phyloP scores from a whole-genome alignment of 2,113 vertebrate genomes.

The Aleadryas rufinucha region DNA sequence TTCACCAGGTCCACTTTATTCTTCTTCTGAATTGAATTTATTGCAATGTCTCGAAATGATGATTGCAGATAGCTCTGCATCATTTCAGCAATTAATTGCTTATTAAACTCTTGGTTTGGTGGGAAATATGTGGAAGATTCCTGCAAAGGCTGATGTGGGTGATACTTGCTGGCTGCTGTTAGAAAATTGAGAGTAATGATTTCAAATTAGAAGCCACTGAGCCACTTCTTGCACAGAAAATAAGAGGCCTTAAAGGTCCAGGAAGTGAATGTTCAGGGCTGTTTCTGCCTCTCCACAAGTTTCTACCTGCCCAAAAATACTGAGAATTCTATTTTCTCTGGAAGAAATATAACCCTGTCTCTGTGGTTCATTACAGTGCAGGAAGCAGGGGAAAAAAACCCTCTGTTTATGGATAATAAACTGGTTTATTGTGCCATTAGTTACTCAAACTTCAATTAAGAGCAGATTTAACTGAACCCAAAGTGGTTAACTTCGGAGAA shows the following conservation, averaged over 20 bases:
- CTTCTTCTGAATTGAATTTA: not conserved
- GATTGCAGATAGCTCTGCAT: conserved; percentile 22
- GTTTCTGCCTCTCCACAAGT: no score
- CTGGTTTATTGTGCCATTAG: not conserved
- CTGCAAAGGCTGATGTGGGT: not conserved
- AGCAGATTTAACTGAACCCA: not conserved
- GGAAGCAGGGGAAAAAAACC: not conserved
- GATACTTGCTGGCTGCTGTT: not conserved
- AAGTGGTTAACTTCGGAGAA: not conserved
- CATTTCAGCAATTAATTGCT: conserved; percentile 46
- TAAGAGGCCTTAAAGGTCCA: not conserved
- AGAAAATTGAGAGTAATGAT: not conserved
- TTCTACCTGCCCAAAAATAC: not conserved
- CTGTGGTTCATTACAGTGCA: not conserved
- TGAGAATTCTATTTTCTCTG: not conserved
- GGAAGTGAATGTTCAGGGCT: not conserved
- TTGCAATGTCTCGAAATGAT: not conserved
- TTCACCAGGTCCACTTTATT: not conserved
- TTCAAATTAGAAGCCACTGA: not conserved
- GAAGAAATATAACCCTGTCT: not conserved
- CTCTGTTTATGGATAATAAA: not conserved
- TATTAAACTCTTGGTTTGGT: not conserved
- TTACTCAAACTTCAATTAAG: not conserved
- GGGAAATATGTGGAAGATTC: not conserved
- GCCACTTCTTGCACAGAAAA: not conserved